phyloP scores from a whole-genome alignment of 2,888 invertebrate genomes.

The Suillia variegata region DNA sequence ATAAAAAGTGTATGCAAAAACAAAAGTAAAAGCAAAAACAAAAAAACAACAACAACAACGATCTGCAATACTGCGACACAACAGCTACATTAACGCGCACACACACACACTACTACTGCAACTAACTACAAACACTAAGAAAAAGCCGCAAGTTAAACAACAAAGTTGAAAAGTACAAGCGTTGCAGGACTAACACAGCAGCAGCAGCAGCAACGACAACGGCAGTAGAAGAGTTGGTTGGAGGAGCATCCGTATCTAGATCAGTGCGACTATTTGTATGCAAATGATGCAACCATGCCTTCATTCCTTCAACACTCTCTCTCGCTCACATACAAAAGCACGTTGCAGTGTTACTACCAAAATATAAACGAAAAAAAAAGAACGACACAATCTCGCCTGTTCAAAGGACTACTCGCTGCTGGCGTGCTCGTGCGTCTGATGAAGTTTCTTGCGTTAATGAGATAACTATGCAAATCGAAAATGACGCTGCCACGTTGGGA shows the following conservation, averaged over 20 bases:
- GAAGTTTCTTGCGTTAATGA: slow-evolving; percentile 42
- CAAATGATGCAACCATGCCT: slow-evolving; percentile 10
- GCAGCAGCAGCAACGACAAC: slow-evolving; percentile 20
- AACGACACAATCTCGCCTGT: too few relatives aligned
- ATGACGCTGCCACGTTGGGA: slow-evolving; percentile 32
- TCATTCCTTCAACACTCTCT: too few relatives aligned
- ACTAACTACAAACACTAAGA: too few relatives aligned
- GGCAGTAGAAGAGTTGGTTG: slow-evolving; percentile 21
- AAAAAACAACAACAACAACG: slow-evolving; percentile 35
- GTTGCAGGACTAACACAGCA: slow-evolving; percentile 1
- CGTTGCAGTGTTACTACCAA: too few relatives aligned
- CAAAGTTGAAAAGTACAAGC: slow-evolving; percentile 39
- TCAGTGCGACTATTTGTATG: slow-evolving; percentile 7
- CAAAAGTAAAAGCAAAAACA: slow-evolving; percentile 7
- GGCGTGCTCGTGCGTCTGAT: slow-evolving; percentile 7
- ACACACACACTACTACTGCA: too few relatives aligned
- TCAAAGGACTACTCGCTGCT: neutral
- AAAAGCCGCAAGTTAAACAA: slow-evolving; percentile 40
- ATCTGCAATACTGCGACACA: too few relatives aligned
- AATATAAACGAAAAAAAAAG: too few relatives aligned
- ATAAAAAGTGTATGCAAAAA: too few relatives aligned
- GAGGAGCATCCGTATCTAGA: neutral
- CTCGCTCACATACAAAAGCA: too few relatives aligned
- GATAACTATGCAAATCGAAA: slow-evolving; percentile 44
- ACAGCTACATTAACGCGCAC: too few relatives aligned